Conservation (phyloP, 2,797 vertebrate species). For the Helostoma temminkii region DNA sequence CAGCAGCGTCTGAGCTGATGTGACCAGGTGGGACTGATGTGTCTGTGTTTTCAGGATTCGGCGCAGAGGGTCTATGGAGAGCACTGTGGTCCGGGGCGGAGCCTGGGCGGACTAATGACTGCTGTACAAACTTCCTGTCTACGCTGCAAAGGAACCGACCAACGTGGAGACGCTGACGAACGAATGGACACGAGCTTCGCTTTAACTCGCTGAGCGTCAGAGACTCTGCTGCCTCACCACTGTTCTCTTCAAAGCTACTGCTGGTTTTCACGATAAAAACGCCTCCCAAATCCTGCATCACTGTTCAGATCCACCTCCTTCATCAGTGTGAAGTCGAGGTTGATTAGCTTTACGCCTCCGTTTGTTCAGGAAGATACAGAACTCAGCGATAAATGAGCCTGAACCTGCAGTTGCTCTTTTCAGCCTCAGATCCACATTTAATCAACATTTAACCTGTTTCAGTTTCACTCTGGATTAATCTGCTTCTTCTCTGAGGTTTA, state of each 20-base stretch:
- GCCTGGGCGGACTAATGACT: constrained; percentile 57
- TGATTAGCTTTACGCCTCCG: too few species aligned
- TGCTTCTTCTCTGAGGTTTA: too few species aligned
- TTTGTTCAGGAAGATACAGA: too few species aligned
- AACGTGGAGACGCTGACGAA: constrained; percentile 40
- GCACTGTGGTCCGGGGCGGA: constrained; percentile 50
- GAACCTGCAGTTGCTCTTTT: too few species aligned
- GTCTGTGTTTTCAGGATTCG: constrained; percentile 46
- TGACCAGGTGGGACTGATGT: not conserved
- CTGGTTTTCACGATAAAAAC: not conserved
- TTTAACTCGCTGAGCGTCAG: constrained; percentile 34
- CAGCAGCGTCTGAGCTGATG: too few species aligned
- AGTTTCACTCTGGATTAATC: too few species aligned
- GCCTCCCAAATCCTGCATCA: not conserved
- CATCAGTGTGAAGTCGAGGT: too few species aligned
- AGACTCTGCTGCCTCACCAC: constrained; percentile 4
- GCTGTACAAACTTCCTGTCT: constrained; percentile 67
- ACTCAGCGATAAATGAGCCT: too few species aligned
- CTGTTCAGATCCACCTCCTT: not conserved
- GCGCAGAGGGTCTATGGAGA: not conserved
- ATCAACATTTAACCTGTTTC: too few species aligned
- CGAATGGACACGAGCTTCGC: constrained; percentile 50
- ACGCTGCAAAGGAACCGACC: constrained; percentile 21
- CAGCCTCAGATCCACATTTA: too few species aligned
- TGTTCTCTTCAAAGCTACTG: not conserved